phyloP scores from a whole-genome alignment of 2,797 vertebrate species.

The Esox lucius region DNA sequence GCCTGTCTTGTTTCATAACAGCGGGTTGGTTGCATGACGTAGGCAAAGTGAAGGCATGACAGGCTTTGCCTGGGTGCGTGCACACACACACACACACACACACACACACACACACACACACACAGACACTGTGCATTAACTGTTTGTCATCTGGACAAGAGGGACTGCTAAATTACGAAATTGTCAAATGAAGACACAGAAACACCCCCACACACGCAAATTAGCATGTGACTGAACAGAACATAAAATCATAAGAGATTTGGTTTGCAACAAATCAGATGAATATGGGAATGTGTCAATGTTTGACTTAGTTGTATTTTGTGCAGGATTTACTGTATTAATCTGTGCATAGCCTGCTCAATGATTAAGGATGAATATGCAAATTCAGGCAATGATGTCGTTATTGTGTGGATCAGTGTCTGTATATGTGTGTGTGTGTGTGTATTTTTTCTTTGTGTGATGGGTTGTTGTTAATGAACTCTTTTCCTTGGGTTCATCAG shows the following conservation, averaged over 20 bases:
- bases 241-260: slow-evolving; percentile 21
- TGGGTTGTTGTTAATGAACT: slow-evolving; percentile 40
- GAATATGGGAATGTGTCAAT: not conserved
- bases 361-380: too few species aligned
- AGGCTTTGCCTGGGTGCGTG: slow-evolving; percentile 15
- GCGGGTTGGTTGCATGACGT: slow-evolving; percentile 28
- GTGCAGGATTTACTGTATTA: not conserved
- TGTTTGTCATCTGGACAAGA: too few species aligned
- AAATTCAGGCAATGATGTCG: too few species aligned
- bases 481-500: slow-evolving; percentile 41
- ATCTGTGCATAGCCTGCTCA: too few species aligned
- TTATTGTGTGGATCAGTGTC: not conserved
- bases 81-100: too few species aligned
- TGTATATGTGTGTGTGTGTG: not conserved
- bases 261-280: not conserved
- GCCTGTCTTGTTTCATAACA: slow-evolving; percentile 17
- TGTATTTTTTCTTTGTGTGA: slow-evolving; percentile 3
- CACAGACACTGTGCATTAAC: too few species aligned
- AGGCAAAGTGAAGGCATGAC: slow-evolving; percentile 16
- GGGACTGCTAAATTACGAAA: too few species aligned
- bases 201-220: not conserved
- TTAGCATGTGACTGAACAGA: not conserved
- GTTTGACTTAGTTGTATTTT: not conserved
- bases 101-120: too few species aligned
- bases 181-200: not conserved